Conservation (phyloP, 2,888 invertebrate genomes). For the Caenorhabditis sp. region DNA sequence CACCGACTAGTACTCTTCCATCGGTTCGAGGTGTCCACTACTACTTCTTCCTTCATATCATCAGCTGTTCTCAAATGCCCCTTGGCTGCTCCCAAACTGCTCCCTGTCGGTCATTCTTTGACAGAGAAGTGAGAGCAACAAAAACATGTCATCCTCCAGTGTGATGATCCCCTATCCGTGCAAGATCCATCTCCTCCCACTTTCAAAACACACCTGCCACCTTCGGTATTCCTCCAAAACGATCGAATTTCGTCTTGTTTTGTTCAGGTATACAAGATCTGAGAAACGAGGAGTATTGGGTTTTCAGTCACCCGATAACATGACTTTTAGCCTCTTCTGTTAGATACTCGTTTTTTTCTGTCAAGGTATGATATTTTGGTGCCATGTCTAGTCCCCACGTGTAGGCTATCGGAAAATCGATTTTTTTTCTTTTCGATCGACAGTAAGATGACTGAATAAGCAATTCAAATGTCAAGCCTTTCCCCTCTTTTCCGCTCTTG, state of each 20-base stretch:
- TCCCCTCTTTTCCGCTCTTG: too few species aligned
- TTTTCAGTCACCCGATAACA: constrained; percentile 18
- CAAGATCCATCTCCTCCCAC: constrained; percentile 14
- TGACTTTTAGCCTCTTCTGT: constrained; percentile 19
- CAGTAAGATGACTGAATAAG: too few species aligned
- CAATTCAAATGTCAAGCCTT: too few species aligned
- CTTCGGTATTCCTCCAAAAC: constrained; percentile 15
- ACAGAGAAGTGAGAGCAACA: constrained; percentile 47
- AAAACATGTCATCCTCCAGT: constrained; percentile 47
- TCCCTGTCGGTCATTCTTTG: constrained; percentile 15
- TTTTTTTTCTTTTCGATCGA: background rate
- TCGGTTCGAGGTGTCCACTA: constrained; percentile 27
- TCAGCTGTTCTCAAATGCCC: constrained; percentile 61
- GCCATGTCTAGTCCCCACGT: too few species aligned
- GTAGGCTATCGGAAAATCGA: too few species aligned
- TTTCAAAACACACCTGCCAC: constrained; percentile 32
- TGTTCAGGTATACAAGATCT: constrained; percentile 13
- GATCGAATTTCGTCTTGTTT: constrained; percentile 51
- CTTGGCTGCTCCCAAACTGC: constrained; percentile 39
- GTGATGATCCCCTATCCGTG: constrained; percentile 20
- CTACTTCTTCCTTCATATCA: constrained; percentile 28
- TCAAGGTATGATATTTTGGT: background rate
- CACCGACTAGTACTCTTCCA: constrained; percentile 26
- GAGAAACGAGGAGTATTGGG: constrained; percentile 10
- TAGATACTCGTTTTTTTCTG: background rate